phyloP scores from a whole-genome alignment of 2,797 vertebrate species.

The Hirundo rustica region DNA sequence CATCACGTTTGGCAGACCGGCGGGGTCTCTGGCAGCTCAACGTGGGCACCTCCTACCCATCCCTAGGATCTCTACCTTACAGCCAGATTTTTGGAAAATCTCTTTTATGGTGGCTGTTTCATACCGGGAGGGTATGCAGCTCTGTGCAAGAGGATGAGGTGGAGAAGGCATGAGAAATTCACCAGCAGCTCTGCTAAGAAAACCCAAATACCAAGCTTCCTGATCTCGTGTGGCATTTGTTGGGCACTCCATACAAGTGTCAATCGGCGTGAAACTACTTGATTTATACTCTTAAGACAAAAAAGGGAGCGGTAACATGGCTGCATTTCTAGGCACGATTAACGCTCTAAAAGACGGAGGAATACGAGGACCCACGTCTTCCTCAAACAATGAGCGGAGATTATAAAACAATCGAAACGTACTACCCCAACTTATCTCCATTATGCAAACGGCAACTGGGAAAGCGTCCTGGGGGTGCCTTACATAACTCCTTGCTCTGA shows the following conservation, averaged over 20 bases:
- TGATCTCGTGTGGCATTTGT: background rate
- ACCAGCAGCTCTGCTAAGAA: background rate
- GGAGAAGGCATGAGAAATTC: background rate
- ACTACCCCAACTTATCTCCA: background rate
- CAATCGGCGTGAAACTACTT: background rate
- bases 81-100: background rate
- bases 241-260: background rate
- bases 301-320: conserved; percentile 28
- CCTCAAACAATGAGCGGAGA: background rate
- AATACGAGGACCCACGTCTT: background rate
- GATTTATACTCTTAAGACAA: background rate
- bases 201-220: background rate
- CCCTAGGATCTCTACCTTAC: background rate
- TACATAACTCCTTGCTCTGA: conserved; percentile 12
- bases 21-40: background rate
- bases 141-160: background rate
- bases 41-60: background rate
- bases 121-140: background rate
- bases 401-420: background rate
- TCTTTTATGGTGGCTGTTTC: background rate
- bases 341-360: background rate
- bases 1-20: background rate
- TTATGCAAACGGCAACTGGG: background rate
- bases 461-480: conserved; percentile 9
- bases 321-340: background rate